Evolutionary conservation across 2,888 invertebrate species (phyloP), one percentile per base, ranked within the genome.

Genomic region (Polyommatus iphigenia): DNA sequence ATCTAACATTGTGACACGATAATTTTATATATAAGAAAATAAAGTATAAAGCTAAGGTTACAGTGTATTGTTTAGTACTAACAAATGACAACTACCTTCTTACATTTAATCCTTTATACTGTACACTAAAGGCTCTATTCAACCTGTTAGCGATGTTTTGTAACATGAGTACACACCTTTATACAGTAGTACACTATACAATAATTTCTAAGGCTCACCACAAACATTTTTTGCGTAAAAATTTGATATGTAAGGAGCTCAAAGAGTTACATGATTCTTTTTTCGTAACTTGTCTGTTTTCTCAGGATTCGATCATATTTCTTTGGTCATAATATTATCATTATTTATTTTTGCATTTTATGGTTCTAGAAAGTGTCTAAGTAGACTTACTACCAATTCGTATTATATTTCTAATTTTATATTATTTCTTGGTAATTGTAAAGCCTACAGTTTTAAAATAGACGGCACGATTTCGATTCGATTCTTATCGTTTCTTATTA

Each of bases 31-130:
- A n/a, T n/a, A n/a, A n/a, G n/a, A n/a, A n/a, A 1, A 24, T 24
- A 24, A 50, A 18, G 18, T 5, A 54, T 67, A 32, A 32, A 67
- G 29, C 15, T 67, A 18, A 29, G 67, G 20, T 62, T 67, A 29
- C 67, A 29, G 29, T 3, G 10, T 32, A 67, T 29, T 67, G 29
- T 67, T 67, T 67, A 13, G 29, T 29, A 67, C 13, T 6, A 67
- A 67, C 29, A 67, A 67, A 67, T 67, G 67, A 67, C 67, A 67
- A 67, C 2, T 32, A 67, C 2, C 13, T 13, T 32, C 67, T 29
- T 29, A 67, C 32, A 72, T 20, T 75, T 54, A 75, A 75, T 75
- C 75, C 75, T 75, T 75, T 75, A 73, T 73, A 41, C 18, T 46
- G n/a, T 50, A 71, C n/a, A 18, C 32, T 32, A 13, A 24, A 54